Evolutionary conservation across 2,888 invertebrate genomes (phyloP).

Genomic region (Euzophera pinguis): DNA sequence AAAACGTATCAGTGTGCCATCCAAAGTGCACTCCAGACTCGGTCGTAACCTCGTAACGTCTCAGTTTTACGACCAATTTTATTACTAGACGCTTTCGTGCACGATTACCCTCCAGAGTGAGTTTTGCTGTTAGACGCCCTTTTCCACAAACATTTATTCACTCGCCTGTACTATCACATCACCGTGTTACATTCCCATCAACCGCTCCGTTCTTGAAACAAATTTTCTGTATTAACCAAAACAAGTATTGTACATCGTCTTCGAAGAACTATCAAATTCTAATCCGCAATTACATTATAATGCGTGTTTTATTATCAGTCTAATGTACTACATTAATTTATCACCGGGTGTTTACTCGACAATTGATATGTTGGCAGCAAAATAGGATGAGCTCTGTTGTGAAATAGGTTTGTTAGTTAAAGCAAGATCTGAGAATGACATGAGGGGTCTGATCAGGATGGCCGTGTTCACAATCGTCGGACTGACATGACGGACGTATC

Average conservation of each 20-base stretch:
- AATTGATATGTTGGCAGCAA: constrained; percentile 68
- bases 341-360: constrained; percentile 75
- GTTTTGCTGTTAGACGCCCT: constrained; percentile 75
- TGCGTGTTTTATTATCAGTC: constrained; percentile 77
- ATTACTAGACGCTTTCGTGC: constrained; percentile 79
- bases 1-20: constrained; percentile 73
- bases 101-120: constrained; percentile 79
- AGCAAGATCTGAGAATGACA: constrained; percentile 31
- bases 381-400: constrained; percentile 49
- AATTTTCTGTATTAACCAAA: constrained; percentile 2
- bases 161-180: constrained; percentile 31
- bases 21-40: constrained; percentile 64
- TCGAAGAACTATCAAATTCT: constrained; percentile 25
- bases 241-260: constrained; percentile 33
- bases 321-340: constrained; percentile 78
- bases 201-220: constrained; percentile 25
- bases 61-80: constrained; percentile 77
- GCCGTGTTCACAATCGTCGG: constrained; percentile 66
- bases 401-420: constrained; percentile 28
- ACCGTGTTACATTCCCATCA: constrained; percentile 39
- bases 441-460: constrained; percentile 42
- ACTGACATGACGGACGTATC: constrained; percentile 79
- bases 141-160: constrained; percentile 48
- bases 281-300: constrained; percentile 75
- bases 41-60: constrained; percentile 72